Evolutionary conservation across 2,113 vertebrate species (phyloP).

Genomic region (Oncorhynchus tshawytscha): DNA sequence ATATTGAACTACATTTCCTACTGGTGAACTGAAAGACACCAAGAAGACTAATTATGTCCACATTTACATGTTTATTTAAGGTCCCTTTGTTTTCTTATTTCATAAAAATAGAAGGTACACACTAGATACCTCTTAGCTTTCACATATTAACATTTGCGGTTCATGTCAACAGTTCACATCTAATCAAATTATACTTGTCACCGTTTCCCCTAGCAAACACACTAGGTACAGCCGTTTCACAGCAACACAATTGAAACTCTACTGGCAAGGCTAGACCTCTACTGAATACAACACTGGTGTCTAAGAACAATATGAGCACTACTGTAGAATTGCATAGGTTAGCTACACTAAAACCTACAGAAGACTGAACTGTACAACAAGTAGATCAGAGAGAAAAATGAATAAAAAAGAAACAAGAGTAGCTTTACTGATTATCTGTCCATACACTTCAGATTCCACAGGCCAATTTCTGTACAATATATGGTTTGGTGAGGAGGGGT

Average conservation of each 20-base stretch:
- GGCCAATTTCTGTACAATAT: slow-evolving; percentile 16
- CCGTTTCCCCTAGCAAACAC: slow-evolving; percentile 37
- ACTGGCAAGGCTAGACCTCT: slow-evolving; percentile 52
- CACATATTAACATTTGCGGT: slow-evolving; percentile 33
- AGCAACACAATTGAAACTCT: slow-evolving; percentile 57
- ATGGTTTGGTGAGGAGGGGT: not conserved
- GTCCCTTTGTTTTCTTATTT: slow-evolving; percentile 39
- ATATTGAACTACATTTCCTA: not conserved
- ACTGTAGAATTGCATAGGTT: slow-evolving; percentile 69
- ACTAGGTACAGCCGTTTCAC: slow-evolving; percentile 47
- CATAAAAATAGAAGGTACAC: slow-evolving; percentile 68
- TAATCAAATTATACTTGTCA: slow-evolving; percentile 35
- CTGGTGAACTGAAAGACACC: slow-evolving; percentile 2
- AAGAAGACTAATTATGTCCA: slow-evolving; percentile 54
- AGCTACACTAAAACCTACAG: slow-evolving; percentile 61
- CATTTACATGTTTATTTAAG: slow-evolving; percentile 61
- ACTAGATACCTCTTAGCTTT: slow-evolving; percentile 33
- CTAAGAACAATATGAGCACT: slow-evolving; percentile 47
- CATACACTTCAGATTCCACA: not conserved
- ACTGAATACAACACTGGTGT: slow-evolving; percentile 51
- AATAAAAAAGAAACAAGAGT: not conserved
- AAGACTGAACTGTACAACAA: slow-evolving; percentile 40
- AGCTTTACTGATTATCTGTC: slow-evolving; percentile 2
- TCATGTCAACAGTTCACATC: slow-evolving; percentile 36
- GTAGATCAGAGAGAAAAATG: slow-evolving; percentile 6